Base-by-base conservation (phyloP, 1,140 invertebrate genomes). In the Eriocheir sinensis region DNA sequence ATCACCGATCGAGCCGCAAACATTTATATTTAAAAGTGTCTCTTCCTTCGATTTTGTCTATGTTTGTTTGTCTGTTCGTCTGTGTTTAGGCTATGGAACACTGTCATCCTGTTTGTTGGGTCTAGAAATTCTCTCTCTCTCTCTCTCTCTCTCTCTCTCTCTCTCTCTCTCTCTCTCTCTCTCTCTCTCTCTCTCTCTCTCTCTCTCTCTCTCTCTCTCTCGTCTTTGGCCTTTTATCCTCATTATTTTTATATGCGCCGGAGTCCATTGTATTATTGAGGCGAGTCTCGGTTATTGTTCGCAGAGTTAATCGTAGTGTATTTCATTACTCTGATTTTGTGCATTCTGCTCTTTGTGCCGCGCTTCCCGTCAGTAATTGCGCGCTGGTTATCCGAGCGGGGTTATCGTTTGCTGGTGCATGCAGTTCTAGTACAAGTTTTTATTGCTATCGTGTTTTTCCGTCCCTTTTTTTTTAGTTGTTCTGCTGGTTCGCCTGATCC, bases 301-400 rank as follows among this genome's bases (percentile, higher is more conserved):
- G n/a, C 60, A 21, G 27, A 21, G 60, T 72, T 72, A 72, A 72
- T 72, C 4, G 60, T 72, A 72, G 6, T 48, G 44, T 72, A 72
- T 72, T 72, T 72, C 60, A 72, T 72, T 1, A 72, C 12, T 72
- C 9, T 21, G 60, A n/a, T 21, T 12, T 72, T 72, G 60, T 72
- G 60, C 60, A n/a, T 72, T 72, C 21, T 72, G 21, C 27, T 21
- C 60, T 72, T 72, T 72, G 60, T 72, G 60, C 60, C 60, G 60
- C n/a, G 60, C n/a, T 72, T 72, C 60, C 60, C 60, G 60, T 72
- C 60, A 72, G 60, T 72, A 72, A 72, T 72, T 72, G 60, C 60
- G n/a, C 60, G 60, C 60, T 72, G 60, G 60, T 72, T 72, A 72
- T 12, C 60, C 21, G n/a, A n/a, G 60, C 27, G 60, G 60, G n/a